A percentile compares a stretch with the other conserved stretches of the same genome.
phyloP scores from a whole-genome alignment of 2,113 vertebrate species.

The Scalopus aquaticus region DNA sequence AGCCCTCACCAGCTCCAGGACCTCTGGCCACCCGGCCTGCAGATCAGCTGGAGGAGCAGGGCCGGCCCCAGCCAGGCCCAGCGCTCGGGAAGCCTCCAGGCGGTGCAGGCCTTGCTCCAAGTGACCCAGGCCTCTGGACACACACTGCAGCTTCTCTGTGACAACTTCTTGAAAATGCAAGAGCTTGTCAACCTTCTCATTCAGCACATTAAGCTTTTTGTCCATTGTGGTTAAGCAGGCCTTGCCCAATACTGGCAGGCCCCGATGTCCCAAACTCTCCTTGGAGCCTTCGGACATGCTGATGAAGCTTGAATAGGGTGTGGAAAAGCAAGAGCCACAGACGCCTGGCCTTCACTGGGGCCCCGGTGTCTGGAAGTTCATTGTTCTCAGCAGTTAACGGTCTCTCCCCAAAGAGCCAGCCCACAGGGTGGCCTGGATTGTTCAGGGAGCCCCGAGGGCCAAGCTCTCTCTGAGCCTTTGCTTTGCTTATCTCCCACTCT shows the following conservation, averaged over 20 bases:
- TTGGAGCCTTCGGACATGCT: constrained; percentile 86
- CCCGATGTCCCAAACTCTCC: constrained; percentile 69
- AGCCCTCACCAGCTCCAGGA: constrained; percentile 84
- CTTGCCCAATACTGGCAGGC: constrained; percentile 64
- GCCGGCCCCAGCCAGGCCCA: not conserved
- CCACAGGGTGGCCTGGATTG: not conserved
- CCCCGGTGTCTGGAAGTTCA: constrained; percentile 61
- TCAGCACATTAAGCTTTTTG: constrained; percentile 86
- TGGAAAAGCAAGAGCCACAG: constrained; percentile 54
- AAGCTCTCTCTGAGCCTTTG: constrained; percentile 53
- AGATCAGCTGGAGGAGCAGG: not conserved
- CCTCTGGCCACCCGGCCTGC: constrained; percentile 82
- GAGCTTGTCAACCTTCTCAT: constrained; percentile 89
- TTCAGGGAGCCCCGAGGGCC: constrained; percentile 8
- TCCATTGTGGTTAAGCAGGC: constrained; percentile 85
- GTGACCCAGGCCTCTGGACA: constrained; percentile 84
- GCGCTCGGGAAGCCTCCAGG: constrained; percentile 66
- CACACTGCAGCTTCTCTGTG: constrained; percentile 84
- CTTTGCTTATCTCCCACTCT: constrained; percentile 80
- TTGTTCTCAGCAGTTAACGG: constrained; percentile 22
- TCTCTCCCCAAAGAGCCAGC: not conserved
- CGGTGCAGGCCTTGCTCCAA: constrained; percentile 84
- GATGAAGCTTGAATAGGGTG: constrained; percentile 59
- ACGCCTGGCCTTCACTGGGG: constrained; percentile 69
- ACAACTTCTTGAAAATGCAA: constrained; percentile 87